Conservation (phyloP, 1,140 invertebrate genomes). For the Tetragonula clypearis region DNA sequence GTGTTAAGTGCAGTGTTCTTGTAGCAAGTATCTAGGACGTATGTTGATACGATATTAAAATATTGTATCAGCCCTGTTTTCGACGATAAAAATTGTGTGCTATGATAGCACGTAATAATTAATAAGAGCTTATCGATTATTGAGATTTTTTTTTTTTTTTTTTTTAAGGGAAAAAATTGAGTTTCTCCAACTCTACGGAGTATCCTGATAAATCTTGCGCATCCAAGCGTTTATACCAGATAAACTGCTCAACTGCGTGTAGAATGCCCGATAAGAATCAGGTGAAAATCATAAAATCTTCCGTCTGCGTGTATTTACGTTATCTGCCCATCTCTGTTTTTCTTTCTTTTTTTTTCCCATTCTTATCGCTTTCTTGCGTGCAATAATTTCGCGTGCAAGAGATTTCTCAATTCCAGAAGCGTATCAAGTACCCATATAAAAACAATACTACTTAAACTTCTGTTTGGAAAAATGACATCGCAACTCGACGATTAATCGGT, state of each 20-base stretch:
- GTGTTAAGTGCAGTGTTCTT: too few relatives aligned
- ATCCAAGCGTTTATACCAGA: neutral
- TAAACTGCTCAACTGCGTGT: neutral
- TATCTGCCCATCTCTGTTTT: too few relatives aligned
- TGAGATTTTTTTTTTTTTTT: too few relatives aligned
- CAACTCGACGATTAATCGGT: neutral
- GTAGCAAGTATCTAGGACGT: neutral
- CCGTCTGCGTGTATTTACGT: neutral
- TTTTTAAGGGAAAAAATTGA: neutral
- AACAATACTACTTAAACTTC: too few relatives aligned
- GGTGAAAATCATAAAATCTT: neutral
- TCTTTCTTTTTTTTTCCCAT: too few relatives aligned
- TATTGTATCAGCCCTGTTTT: neutral
- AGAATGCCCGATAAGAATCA: conserved; percentile 34
- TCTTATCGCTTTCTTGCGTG: neutral
- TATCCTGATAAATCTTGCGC: neutral
- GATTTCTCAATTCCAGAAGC: neutral
- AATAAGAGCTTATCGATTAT: conserved; percentile 6
- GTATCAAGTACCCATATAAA: neutral
- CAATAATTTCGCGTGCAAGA: neutral
- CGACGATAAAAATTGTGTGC: neutral
- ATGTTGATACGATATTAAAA: neutral
- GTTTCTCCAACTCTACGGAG: too few relatives aligned
- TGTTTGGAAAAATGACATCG: too few relatives aligned
- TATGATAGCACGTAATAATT: neutral